phyloP scores from a whole-genome alignment of 2,797 vertebrate species.

The Enteromius fasciolatus region DNA sequence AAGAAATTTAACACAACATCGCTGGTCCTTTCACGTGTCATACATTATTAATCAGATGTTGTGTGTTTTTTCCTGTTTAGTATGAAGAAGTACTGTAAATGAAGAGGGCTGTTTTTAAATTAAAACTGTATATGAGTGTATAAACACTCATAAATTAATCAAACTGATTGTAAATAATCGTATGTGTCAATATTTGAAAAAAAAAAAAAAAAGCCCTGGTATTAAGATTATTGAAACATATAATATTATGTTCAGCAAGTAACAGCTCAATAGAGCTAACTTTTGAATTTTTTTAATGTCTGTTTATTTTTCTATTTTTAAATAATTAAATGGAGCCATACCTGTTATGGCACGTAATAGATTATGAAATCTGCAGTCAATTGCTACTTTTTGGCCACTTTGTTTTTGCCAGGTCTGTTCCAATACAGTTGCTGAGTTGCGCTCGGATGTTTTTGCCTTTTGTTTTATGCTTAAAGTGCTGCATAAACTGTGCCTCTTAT shows the following conservation, averaged over 20 bases:
- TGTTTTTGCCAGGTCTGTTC: not conserved
- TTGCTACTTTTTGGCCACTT: not conserved
- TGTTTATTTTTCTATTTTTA: not conserved
- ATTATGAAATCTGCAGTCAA: not conserved
- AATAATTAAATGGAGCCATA: not conserved
- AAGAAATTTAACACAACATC: conserved; percentile 26
- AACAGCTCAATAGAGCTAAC: not conserved
- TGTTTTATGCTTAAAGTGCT: not conserved
- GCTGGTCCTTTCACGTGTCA: not conserved
- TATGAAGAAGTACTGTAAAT: not conserved
- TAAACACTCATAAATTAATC: not conserved
- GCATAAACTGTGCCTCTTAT: not conserved
- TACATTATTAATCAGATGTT: conserved; percentile 11
- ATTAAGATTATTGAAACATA: not conserved
- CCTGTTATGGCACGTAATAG: not conserved
- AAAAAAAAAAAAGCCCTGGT: not conserved
- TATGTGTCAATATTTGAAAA: not conserved
- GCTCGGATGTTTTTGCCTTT: not conserved
- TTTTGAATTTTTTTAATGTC: not conserved
- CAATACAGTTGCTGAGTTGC: not conserved
- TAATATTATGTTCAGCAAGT: not conserved
- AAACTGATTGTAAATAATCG: not conserved
- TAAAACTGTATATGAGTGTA: no score
- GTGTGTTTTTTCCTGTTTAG: not conserved
- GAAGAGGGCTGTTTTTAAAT: not conserved